Evolutionary conservation across 1,140 invertebrate species (phyloP).

Genomic region (Procambarus clarkii): DNA sequence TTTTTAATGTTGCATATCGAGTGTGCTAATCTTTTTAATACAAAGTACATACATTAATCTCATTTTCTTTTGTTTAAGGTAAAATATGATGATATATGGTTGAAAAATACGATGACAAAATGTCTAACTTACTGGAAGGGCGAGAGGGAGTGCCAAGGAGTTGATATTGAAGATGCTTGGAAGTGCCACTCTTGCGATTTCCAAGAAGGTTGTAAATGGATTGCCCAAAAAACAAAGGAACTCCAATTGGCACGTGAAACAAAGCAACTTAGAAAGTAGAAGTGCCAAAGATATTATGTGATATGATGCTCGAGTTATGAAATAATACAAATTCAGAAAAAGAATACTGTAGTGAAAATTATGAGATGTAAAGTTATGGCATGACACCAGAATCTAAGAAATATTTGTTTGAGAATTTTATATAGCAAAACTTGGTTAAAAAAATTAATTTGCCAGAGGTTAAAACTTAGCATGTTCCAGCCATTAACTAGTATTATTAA

Average conservation of each 20-base stretch:
- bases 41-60: background rate
- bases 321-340: too few relatives aligned
- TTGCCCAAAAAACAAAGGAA: conserved; percentile 25
- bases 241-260: background rate
- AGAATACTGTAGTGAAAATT: too few relatives aligned
- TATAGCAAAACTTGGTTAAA: too few relatives aligned
- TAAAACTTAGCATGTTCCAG: too few relatives aligned
- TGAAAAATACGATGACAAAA: background rate
- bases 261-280: background rate
- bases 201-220: conserved; percentile 38
- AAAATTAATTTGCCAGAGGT: too few relatives aligned
- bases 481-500: too few relatives aligned
- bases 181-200: conserved; percentile 45
- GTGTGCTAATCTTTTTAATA: too few relatives aligned
- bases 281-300: background rate
- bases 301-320: too few relatives aligned
- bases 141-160: conserved; percentile 21
- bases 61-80: conserved; percentile 25
- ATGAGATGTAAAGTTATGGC: too few relatives aligned
- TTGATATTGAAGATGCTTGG: conserved; percentile 47
- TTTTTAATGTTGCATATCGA: too few relatives aligned
- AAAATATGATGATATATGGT: conserved; percentile 45
- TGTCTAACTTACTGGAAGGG: conserved; percentile 43
- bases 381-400: too few relatives aligned
- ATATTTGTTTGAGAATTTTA: too few relatives aligned